Percentiles rank a stretch among this genome's conserved stretches.
phyloP scores from a whole-genome alignment of 2,888 invertebrate genomes.

The Xestia rhomboidea region DNA sequence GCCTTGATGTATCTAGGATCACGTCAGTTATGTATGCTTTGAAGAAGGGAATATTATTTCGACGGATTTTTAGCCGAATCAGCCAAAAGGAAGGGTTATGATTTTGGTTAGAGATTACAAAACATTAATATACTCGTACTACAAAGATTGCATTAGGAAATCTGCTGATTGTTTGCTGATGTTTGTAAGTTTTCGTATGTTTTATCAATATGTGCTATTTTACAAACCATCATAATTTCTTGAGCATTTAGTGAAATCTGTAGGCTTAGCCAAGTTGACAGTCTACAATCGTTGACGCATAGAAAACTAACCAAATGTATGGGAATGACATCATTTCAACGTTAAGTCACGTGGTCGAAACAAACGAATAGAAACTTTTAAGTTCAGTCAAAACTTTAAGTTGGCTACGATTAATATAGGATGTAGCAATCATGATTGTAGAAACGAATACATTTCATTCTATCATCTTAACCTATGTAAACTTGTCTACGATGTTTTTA shows the following conservation, averaged over 20 bases:
- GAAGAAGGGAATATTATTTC: neutral
- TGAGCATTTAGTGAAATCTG: neutral
- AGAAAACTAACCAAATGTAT: too few relatives aligned
- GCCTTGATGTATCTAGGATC: conserved; percentile 19
- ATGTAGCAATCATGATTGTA: too few relatives aligned
- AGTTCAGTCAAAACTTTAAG: too few relatives aligned
- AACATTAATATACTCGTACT: neutral
- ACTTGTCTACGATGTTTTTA: too few relatives aligned
- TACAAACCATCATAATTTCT: neutral
- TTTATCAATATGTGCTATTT: neutral
- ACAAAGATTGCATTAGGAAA: neutral
- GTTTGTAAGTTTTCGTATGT: neutral
- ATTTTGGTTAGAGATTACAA: neutral
- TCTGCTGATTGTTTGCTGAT: neutral
- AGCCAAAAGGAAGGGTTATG: neutral
- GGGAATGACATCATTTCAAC: too few relatives aligned
- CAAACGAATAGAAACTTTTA: too few relatives aligned
- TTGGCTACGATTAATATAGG: too few relatives aligned
- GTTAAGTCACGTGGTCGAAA: too few relatives aligned
- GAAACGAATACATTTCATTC: too few relatives aligned
- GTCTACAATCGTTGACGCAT: too few relatives aligned
- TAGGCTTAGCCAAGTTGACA: too few relatives aligned
- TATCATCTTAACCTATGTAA: too few relatives aligned
- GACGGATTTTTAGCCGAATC: neutral
- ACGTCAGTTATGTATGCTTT: neutral